phyloP scores from a whole-genome alignment of 1,140 invertebrate genomes.

The Drosophila murphyi region DNA sequence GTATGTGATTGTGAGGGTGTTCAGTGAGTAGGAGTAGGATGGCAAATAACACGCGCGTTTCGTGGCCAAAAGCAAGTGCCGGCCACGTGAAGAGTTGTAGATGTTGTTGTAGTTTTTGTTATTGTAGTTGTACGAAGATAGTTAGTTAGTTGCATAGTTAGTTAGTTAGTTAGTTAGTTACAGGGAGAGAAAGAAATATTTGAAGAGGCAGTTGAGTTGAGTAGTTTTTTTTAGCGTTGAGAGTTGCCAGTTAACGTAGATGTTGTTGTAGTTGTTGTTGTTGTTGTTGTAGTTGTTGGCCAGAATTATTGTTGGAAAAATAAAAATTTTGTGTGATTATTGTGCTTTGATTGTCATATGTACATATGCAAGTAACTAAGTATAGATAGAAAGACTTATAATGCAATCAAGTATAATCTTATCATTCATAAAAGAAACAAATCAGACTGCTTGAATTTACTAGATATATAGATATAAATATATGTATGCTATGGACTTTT shows the following conservation, averaged over 20 bases:
- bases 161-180: slow-evolving; percentile 50
- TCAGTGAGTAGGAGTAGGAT: slow-evolving; percentile 34
- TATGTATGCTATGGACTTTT: background rate
- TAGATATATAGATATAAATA: slow-evolving; percentile 4
- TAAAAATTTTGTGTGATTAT: slow-evolving; percentile 76
- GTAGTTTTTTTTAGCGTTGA: slow-evolving; percentile 43
- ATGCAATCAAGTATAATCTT: slow-evolving; percentile 29
- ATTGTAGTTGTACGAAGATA: slow-evolving; percentile 36
- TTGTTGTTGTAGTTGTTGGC: slow-evolving; percentile 55
- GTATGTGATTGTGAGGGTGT: slow-evolving; percentile 30
- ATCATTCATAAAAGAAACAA: slow-evolving; percentile 7
- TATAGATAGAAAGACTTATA: slow-evolving; percentile 35
- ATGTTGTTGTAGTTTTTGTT: slow-evolving; percentile 21
- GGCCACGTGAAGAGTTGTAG: slow-evolving; percentile 11
- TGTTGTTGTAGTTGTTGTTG: slow-evolving; percentile 51
- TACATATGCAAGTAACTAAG: slow-evolving; percentile 31
- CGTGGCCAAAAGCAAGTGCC: slow-evolving; percentile 4
- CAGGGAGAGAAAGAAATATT: slow-evolving; percentile 67
- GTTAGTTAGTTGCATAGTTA: slow-evolving; percentile 38
- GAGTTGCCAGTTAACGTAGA: slow-evolving; percentile 68
- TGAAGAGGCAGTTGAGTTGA: slow-evolving; percentile 69
- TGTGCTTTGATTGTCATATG: slow-evolving; percentile 64
- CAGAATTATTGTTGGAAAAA: slow-evolving; percentile 74
- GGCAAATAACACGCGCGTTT: slow-evolving; percentile 48
- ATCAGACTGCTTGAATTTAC: slow-evolving; percentile 2